phyloP scores from a whole-genome alignment of 1,140 invertebrate species.

The Pseudomyrmex pallidus region DNA sequence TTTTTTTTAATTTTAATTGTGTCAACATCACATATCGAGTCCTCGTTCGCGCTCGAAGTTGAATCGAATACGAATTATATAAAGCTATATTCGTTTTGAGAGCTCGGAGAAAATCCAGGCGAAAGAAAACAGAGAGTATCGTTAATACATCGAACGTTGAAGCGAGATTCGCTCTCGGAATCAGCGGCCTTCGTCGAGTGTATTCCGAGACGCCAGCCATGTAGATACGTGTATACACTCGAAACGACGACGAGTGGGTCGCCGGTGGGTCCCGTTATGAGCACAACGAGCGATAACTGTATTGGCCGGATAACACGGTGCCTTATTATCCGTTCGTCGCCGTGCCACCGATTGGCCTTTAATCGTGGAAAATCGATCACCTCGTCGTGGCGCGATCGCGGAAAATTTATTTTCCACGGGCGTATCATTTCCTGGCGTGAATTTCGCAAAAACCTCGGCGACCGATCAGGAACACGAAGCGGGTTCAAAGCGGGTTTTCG shows the following conservation, averaged over 20 bases:
- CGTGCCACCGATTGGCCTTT: slow-evolving; percentile 55
- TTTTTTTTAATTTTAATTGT: not conserved
- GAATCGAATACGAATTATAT: too few species aligned
- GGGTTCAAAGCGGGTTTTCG: slow-evolving; percentile 80
- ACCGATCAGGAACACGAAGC: not conserved
- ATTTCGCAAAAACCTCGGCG: slow-evolving; percentile 36
- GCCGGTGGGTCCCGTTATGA: slow-evolving; percentile 81
- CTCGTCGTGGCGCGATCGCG: not conserved
- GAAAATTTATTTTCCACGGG: not conserved
- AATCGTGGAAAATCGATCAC: slow-evolving; percentile 47
- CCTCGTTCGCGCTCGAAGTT: too few species aligned
- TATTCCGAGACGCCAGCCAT: slow-evolving; percentile 53
- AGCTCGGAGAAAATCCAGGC: not conserved
- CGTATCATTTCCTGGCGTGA: slow-evolving; percentile 13
- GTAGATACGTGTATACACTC: slow-evolving; percentile 65
- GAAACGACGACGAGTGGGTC: slow-evolving; percentile 79
- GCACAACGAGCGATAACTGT: slow-evolving; percentile 82
- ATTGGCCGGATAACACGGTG: slow-evolving; percentile 81
- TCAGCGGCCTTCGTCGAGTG: slow-evolving; percentile 61
- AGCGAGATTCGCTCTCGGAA: slow-evolving; percentile 36
- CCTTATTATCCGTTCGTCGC: slow-evolving; percentile 67
- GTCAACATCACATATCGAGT: too few species aligned
- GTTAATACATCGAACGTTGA: not conserved
- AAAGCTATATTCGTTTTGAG: not conserved
- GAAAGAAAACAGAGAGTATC: not conserved